phyloP scores from a whole-genome alignment of 2,888 invertebrate species.

The Xylocampa areola region DNA sequence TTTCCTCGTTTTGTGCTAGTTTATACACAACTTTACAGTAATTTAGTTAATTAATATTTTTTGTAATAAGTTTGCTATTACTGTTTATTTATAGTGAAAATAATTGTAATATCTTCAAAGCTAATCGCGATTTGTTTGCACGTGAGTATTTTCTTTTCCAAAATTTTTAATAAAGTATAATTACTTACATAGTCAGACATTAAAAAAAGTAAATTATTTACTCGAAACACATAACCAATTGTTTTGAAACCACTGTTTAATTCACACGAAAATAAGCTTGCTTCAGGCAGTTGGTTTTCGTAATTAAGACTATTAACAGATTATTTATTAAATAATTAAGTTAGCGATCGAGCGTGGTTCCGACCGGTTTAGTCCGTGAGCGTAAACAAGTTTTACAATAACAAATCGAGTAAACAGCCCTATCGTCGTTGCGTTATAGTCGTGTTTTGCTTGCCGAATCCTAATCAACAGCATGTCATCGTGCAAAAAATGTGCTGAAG shows the following conservation, averaged over 20 bases:
- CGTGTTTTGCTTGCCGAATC: too few species aligned
- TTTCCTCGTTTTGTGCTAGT: slow-evolving; percentile 55
- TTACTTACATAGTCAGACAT: not conserved
- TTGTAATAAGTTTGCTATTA: slow-evolving; percentile 8
- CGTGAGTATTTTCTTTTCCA: slow-evolving; percentile 48
- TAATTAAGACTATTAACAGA: slow-evolving; percentile 29
- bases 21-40: slow-evolving; percentile 16
- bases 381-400: too few species aligned
- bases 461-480: too few species aligned
- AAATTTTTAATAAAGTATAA: slow-evolving; percentile 1
- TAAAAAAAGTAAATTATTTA: slow-evolving; percentile 8
- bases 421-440: too few species aligned
- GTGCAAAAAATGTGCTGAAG: too few species aligned
- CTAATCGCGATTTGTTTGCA: slow-evolving; percentile 11
- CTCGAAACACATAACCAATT: slow-evolving; percentile 23
- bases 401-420: too few species aligned
- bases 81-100: slow-evolving; percentile 16
- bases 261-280: slow-evolving; percentile 25
- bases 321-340: too few species aligned
- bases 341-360: too few species aligned
- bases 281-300: slow-evolving; percentile 21
- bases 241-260: slow-evolving; percentile 28
- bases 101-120: slow-evolving; percentile 5
- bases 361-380: too few species aligned
- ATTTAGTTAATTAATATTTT: slow-evolving; percentile 27